These are phyloP conservation scores for Pentalonia nigronervosa DNA, from an alignment of 1,140 invertebrate genomes.

Conservation along the genomic window DNA sequence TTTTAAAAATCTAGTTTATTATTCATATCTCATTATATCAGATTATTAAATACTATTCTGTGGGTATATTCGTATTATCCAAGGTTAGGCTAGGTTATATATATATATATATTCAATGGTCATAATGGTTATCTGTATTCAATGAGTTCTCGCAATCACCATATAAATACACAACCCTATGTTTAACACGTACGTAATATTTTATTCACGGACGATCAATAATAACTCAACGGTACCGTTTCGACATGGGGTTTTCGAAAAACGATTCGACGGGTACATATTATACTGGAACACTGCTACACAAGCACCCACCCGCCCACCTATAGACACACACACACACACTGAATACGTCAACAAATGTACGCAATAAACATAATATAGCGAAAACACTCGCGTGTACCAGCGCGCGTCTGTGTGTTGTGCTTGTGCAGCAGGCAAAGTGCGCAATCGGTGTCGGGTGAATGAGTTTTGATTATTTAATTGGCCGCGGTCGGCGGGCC, in stretches of 20 bases:
- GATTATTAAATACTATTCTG: too few species aligned
- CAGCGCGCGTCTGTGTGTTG: not conserved
- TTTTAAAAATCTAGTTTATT: too few species aligned
- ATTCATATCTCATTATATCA: too few species aligned
- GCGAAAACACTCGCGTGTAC: not conserved
- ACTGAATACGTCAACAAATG: not conserved
- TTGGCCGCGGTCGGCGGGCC: constrained; percentile 33
- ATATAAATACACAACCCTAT: too few species aligned
- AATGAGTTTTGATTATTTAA: constrained; percentile 56
- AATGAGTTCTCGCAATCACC: too few species aligned
- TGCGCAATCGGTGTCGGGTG: constrained; percentile 21
- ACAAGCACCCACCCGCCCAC: too few species aligned
- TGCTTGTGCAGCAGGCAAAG: constrained; percentile 10
- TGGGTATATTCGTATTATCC: too few species aligned
- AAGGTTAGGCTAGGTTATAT: too few species aligned
- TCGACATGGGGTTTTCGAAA: not conserved
- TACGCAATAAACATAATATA: not conserved
- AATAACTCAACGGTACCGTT: not conserved
- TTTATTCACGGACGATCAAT: not conserved
- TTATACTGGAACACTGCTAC: not conserved
- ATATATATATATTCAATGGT: too few species aligned
- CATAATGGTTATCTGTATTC: too few species aligned
- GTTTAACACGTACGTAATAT: not conserved
- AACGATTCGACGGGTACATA: not conserved
- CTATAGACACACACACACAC: not conserved